Evolutionary conservation across 1,140 invertebrate species (phyloP).

Genomic region (Goniozus legneri): DNA sequence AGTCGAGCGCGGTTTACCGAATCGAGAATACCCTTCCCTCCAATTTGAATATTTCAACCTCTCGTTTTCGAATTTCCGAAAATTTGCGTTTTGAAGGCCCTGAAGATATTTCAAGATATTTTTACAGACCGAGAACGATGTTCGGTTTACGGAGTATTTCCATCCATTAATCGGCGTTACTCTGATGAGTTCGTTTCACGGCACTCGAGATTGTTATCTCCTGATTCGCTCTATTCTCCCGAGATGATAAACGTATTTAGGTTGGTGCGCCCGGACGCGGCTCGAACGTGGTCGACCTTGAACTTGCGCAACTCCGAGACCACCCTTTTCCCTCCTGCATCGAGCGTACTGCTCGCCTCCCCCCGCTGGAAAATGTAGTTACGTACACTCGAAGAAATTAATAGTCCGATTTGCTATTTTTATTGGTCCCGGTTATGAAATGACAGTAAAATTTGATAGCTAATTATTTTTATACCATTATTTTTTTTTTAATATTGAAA

Average conservation of each 20-base stretch:
- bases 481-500: background rate
- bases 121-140: background rate
- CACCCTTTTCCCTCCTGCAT: constrained; percentile 18
- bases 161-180: background rate
- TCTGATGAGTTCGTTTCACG: background rate
- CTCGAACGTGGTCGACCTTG: constrained; percentile 38
- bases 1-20: no score
- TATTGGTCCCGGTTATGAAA: no score
- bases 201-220: constrained; percentile 24
- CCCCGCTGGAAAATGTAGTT: background rate
- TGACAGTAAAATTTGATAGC: no score
- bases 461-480: background rate
- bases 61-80: no score
- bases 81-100: background rate
- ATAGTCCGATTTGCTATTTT: background rate
- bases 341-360: background rate
- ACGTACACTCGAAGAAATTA: background rate
- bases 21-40: no score
- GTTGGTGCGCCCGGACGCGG: constrained; percentile 40
- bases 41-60: no score
- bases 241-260: constrained; percentile 34
- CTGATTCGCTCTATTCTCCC: constrained; percentile 18
- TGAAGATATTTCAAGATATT: background rate
- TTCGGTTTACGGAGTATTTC: no score
- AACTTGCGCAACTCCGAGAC: constrained; percentile 33